phyloP scores from a whole-genome alignment of 2,888 invertebrate species.

The Diabrotica balteata region DNA sequence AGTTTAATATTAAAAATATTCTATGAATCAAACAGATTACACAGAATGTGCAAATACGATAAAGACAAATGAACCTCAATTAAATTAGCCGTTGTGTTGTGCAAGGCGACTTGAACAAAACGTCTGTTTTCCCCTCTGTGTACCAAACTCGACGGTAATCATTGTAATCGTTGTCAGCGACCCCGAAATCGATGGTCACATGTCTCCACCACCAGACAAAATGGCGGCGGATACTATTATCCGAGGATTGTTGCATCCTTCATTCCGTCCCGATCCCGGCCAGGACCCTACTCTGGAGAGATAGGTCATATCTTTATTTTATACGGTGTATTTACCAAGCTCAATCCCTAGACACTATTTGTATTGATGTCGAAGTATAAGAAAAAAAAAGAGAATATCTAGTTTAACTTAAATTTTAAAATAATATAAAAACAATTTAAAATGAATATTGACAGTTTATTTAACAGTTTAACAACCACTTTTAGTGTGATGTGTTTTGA shows the following conservation, averaged over 20 bases:
- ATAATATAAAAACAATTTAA: not conserved
- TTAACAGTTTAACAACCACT: not conserved
- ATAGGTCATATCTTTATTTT: not conserved
- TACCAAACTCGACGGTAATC: constrained; percentile 15
- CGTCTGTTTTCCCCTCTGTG: constrained; percentile 12
- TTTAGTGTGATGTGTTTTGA: too few species aligned
- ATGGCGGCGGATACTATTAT: constrained; percentile 50
- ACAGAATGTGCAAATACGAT: constrained; percentile 9
- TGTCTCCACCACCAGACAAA: constrained; percentile 59
- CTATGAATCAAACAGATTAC: too few species aligned
- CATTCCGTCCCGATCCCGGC: constrained; percentile 11
- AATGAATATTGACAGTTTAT: not conserved
- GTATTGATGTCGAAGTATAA: not conserved
- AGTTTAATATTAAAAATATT: too few species aligned
- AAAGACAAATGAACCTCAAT: constrained; percentile 21
- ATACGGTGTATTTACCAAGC: too few species aligned
- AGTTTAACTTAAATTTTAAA: too few species aligned
- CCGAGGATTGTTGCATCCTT: constrained; percentile 30
- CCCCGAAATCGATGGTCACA: constrained; percentile 55
- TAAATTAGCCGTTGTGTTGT: constrained; percentile 4
- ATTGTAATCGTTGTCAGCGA: constrained; percentile 21
- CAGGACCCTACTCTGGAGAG: constrained; percentile 6
- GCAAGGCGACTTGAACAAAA: constrained; percentile 9
- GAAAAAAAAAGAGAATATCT: too few species aligned
- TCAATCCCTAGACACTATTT: too few species aligned